A percentile compares a stretch with the other conserved stretches of the same genome.
These are phyloP conservation scores for Plusia festucae DNA, from an alignment of 2,888 invertebrate genomes.

Conservation along the genomic window DNA sequence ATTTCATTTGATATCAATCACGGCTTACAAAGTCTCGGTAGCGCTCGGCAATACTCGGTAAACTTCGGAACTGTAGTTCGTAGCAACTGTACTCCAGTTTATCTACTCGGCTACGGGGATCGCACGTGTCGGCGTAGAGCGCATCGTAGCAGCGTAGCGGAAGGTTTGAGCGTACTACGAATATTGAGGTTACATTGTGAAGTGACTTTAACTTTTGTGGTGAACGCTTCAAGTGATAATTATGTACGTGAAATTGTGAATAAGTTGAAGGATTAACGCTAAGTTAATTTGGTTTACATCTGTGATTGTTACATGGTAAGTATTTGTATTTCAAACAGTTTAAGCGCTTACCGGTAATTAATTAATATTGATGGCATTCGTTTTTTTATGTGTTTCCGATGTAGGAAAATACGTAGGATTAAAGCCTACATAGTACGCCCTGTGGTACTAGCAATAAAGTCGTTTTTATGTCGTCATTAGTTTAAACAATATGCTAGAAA, in stretches of 20 bases:
- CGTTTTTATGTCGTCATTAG: neutral
- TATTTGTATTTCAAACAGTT: slow-evolving; percentile 37
- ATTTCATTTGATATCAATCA: slow-evolving; percentile 89
- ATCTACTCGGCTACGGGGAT: slow-evolving; percentile 75
- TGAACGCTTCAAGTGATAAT: slow-evolving; percentile 60
- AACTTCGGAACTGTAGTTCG: slow-evolving; percentile 75
- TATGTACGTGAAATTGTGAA: slow-evolving; percentile 73
- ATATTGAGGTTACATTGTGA: slow-evolving; percentile 62
- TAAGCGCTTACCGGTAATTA: slow-evolving; percentile 33
- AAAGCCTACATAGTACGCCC: too few relatives aligned
- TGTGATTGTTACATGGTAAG: slow-evolving; percentile 79
- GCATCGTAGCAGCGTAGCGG: slow-evolving; percentile 73
- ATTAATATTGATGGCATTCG: slow-evolving; percentile 30
- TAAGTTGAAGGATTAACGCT: slow-evolving; percentile 68
- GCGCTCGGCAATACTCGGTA: slow-evolving; percentile 76
- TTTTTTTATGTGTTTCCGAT: slow-evolving; percentile 26
- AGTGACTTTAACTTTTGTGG: slow-evolving; percentile 70
- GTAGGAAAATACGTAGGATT: neutral
- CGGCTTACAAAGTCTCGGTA: slow-evolving; percentile 81
- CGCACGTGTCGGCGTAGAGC: slow-evolving; percentile 75
- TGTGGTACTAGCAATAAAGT: neutral
- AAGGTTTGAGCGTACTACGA: slow-evolving; percentile 67
- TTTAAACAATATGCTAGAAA: too few relatives aligned
- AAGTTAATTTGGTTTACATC: slow-evolving; percentile 60
- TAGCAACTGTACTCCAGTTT: slow-evolving; percentile 79